Conservation (phyloP, 2,113 vertebrate species). For the Grantiella picta region DNA sequence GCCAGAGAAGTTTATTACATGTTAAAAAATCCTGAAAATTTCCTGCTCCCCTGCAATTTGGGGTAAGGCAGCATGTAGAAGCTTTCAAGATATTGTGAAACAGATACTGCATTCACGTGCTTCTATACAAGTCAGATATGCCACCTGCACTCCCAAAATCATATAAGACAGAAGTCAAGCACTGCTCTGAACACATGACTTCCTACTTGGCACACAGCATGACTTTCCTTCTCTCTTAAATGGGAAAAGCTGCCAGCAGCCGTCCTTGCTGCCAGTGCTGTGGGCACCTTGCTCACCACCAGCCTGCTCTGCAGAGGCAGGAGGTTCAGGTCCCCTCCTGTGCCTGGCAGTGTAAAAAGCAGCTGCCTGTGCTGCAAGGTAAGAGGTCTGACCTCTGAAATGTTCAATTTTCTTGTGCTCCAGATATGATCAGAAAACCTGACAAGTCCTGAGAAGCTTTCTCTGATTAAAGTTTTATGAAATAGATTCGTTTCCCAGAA, state of each 20-base stretch:
- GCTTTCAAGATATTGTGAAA: neutral
- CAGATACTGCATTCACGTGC: rapidly evolving
- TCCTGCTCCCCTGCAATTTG: neutral
- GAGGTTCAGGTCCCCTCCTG: neutral
- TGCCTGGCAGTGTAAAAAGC: neutral
- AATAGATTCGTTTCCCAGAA: neutral
- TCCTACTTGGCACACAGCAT: neutral
- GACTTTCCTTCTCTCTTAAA: neutral
- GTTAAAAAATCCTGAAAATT: neutral
- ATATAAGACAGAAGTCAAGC: neutral
- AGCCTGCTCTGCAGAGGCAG: rapidly evolving
- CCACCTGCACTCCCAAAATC: neutral
- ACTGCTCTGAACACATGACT: neutral
- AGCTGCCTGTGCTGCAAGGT: neutral
- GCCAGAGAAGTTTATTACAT: neutral
- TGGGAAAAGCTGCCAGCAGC: neutral
- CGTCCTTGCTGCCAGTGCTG: no score
- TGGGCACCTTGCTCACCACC: rapidly evolving
- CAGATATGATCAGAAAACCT: neutral
- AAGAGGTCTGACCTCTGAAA: neutral
- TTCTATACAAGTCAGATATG: neutral
- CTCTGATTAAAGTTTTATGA: neutral
- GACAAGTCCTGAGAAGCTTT: neutral
- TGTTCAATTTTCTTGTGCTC: neutral
- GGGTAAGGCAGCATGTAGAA: neutral